phyloP scores from a whole-genome alignment of 2,797 vertebrate species.

The Sebastes taczanowskii region DNA sequence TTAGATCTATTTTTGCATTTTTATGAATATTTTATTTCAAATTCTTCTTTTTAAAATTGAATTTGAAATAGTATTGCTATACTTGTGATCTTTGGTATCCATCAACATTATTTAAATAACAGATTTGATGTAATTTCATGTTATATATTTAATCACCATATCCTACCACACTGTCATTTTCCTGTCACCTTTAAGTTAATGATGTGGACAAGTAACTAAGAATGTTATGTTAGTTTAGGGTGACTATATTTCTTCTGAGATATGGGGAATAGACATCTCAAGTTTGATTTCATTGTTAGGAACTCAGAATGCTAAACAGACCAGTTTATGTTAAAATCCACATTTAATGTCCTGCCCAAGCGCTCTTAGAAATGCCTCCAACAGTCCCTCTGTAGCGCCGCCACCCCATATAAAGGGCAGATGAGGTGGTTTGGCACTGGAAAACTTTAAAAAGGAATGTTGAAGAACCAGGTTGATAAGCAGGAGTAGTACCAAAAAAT shows the following conservation, averaged over 20 bases:
- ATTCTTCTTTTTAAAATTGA: not conserved
- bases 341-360: not conserved
- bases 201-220: not conserved
- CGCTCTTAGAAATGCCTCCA: accelerated
- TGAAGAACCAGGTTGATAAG: too few relatives aligned
- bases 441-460: too few relatives aligned
- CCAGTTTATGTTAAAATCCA: not conserved
- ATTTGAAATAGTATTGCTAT: not conserved
- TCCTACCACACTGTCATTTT: not conserved
- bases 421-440: too few relatives aligned
- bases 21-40: not conserved
- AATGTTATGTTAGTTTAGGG: too few relatives aligned
- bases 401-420: too few relatives aligned
- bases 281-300: not conserved
- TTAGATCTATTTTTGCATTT: not conserved
- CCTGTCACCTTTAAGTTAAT: not conserved
- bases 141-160: not conserved
- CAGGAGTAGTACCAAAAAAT: too few relatives aligned
- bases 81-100: not conserved
- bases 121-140: not conserved
- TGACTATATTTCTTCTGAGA: not conserved
- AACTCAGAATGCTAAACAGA: not conserved
- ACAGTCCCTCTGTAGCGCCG: not conserved
- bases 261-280: not conserved
- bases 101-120: not conserved